phyloP scores from a whole-genome alignment of 2,113 vertebrate genomes.

The Paraplagusia blochii region DNA sequence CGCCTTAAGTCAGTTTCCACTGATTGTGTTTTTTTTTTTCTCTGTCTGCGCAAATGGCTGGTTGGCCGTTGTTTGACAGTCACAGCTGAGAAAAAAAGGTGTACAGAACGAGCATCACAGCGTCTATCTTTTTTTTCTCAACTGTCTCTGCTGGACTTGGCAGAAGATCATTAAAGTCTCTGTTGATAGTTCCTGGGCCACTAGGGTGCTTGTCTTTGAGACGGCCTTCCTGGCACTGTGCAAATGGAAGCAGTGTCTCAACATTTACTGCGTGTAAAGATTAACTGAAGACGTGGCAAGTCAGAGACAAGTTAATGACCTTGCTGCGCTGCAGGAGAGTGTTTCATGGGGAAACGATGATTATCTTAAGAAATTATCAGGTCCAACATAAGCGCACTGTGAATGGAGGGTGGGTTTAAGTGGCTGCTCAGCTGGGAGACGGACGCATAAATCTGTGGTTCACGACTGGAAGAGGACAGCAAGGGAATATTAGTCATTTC shows the following conservation, averaged over 20 bases:
- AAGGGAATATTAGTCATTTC: constrained; percentile 49
- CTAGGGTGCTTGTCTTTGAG: constrained; percentile 30
- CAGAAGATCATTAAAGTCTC: constrained; percentile 48
- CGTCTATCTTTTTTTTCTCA: constrained; percentile 18
- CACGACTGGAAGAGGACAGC: constrained; percentile 27
- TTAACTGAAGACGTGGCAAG: constrained; percentile 18
- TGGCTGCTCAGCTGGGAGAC: background rate
- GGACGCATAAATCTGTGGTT: background rate
- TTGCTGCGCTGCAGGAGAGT: background rate
- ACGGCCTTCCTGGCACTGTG: constrained; percentile 21
- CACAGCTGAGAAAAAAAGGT: constrained; percentile 42
- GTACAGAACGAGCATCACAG: constrained; percentile 27
- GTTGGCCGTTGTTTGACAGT: constrained; percentile 27
- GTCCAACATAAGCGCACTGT: constrained; percentile 14
- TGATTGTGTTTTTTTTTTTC: constrained; percentile 2
- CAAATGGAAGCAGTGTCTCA: constrained; percentile 21
- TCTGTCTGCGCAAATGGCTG: constrained; percentile 1
- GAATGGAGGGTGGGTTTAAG: constrained; percentile 1
- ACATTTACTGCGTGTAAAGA: constrained; percentile 5
- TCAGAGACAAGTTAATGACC: background rate
- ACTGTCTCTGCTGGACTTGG: constrained; percentile 50
- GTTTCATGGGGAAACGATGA: constrained; percentile 12
- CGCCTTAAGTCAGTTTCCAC: constrained; percentile 55
- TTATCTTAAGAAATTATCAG: constrained; percentile 5
- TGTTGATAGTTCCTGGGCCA: constrained; percentile 39